These are phyloP conservation scores for Mohoua ochrocephala DNA, from an alignment of 2,113 vertebrate genomes.

Conservation along the genomic window DNA sequence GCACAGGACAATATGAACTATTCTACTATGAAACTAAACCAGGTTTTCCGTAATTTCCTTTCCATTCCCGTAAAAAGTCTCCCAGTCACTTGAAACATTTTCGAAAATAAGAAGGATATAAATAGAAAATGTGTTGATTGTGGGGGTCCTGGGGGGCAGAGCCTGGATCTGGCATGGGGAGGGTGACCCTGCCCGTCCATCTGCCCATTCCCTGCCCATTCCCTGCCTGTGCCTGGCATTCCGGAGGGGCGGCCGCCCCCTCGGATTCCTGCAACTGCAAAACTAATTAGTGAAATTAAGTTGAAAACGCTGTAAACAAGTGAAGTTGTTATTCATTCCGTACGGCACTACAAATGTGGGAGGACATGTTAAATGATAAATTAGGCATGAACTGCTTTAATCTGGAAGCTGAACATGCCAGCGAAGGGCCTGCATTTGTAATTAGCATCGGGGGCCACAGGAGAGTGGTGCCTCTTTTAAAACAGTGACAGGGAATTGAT, in stretches of 20 bases:
- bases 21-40: background rate
- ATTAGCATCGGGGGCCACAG: constrained; percentile 79
- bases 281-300: constrained; percentile 77
- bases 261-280: constrained; percentile 40
- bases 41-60: background rate
- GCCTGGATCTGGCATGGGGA: background rate
- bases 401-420: constrained; percentile 76
- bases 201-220: background rate
- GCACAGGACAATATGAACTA: fast-evolving
- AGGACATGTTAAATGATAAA: constrained; percentile 80
- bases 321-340: constrained; percentile 75
- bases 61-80: background rate
- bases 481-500: constrained; percentile 85
- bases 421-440: constrained; percentile 74
- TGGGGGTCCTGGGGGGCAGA: fast-evolving
- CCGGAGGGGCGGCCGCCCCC: background rate
- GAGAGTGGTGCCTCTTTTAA: constrained; percentile 74
- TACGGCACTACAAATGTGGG: constrained; percentile 67
- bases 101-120: too few relatives aligned
- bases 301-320: constrained; percentile 73
- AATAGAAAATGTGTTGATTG: fast-evolving
- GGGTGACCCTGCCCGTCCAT: background rate
- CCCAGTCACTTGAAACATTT: background rate
- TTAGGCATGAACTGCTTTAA: constrained; percentile 76
- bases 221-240: background rate